phyloP scores from a whole-genome alignment of 2,888 invertebrate genomes.

The Ceratothoa steindachneri region DNA sequence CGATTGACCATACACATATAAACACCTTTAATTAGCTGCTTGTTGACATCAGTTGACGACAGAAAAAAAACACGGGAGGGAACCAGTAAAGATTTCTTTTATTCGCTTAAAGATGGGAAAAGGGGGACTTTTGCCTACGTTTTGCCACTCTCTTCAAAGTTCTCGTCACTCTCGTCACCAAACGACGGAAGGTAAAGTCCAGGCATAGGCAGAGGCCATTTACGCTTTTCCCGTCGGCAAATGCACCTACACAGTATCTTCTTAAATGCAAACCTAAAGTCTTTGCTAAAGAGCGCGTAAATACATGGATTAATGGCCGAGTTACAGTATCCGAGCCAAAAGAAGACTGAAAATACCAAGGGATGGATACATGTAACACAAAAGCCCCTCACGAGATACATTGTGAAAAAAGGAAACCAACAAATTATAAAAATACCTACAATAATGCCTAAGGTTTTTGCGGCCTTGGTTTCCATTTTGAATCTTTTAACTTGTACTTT shows the following conservation, averaged over 20 bases:
- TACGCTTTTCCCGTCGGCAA: conserved; percentile 27
- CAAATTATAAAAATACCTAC: conserved; percentile 95
- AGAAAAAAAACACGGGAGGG: too few relatives aligned
- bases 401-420: conserved; percentile 95
- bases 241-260: conserved; percentile 63
- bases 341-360: conserved; percentile 80
- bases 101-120: too few relatives aligned
- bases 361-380: conserved; percentile 79
- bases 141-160: conserved; percentile 4
- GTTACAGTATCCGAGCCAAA: conserved; percentile 97
- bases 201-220: conserved; percentile 21
- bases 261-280: conserved; percentile 91
- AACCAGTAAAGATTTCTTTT: too few relatives aligned
- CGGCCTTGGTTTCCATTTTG: conserved; percentile 93
- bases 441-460: conserved; percentile 92
- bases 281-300: conserved; percentile 89
- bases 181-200: conserved; percentile 40
- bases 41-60: too few relatives aligned
- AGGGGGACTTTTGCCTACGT: too few relatives aligned
- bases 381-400: conserved; percentile 84
- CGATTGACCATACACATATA: too few relatives aligned
- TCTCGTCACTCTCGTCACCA: conserved; percentile 39
- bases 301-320: conserved; percentile 93
- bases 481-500: conserved; percentile 83
- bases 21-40: too few relatives aligned